These are phyloP conservation scores for Saturnia japonica DNA, from an alignment of 2,888 invertebrate species.

Conservation along the genomic window DNA sequence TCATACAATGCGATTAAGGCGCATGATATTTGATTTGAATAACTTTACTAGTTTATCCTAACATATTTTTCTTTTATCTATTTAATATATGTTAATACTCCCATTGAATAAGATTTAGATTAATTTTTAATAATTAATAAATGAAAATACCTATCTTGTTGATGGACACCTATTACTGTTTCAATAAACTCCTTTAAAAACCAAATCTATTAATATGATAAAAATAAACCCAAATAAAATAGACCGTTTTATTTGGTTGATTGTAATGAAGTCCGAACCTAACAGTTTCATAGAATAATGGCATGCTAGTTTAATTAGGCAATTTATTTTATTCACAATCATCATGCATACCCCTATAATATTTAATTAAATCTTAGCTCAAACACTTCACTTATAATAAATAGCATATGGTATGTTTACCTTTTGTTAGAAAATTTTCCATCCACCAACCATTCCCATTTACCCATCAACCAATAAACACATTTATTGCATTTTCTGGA, in stretches of 20 bases:
- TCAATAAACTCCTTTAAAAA: not conserved
- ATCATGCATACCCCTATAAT: too few species aligned
- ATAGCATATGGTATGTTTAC: too few species aligned
- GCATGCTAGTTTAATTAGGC: not conserved
- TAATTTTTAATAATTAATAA: too few species aligned
- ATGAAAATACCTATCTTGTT: too few species aligned
- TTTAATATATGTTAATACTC: not conserved
- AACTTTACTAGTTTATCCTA: not conserved
- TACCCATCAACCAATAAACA: too few species aligned
- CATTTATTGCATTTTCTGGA: too few species aligned
- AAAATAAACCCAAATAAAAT: not conserved
- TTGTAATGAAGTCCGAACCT: not conserved
- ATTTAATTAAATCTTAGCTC: too few species aligned
- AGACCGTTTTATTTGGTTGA: not conserved
- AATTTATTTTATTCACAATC: not conserved
- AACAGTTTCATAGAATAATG: not conserved
- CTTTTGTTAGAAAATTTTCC: too few species aligned
- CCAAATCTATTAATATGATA: not conserved
- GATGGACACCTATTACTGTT: not conserved
- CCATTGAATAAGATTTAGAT: too few species aligned
- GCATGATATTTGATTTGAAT: not conserved
- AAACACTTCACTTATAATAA: too few species aligned
- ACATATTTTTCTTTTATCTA: not conserved
- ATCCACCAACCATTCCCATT: too few species aligned
- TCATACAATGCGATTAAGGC: slow-evolving; percentile 25